phyloP scores from a whole-genome alignment of 2,113 vertebrate genomes.

The Orcinus orca region DNA sequence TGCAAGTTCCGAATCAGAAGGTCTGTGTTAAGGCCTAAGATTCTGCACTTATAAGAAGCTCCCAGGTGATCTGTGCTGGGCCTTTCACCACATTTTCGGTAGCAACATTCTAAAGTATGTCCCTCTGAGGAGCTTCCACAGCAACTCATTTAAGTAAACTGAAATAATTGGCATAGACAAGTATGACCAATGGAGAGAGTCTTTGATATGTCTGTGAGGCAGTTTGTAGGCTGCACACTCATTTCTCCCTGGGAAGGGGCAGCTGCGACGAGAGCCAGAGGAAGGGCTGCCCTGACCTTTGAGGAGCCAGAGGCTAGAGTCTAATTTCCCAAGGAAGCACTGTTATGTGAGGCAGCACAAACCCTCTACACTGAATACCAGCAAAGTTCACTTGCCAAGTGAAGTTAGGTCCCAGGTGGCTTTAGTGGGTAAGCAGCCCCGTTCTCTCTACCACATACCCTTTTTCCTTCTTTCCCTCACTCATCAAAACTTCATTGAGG shows the following conservation, averaged over 20 bases:
- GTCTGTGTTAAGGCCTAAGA: not conserved
- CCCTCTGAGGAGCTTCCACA: not conserved
- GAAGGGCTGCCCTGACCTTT: not conserved
- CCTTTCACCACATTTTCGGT: not conserved
- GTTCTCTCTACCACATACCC: not conserved
- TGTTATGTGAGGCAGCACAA: not conserved
- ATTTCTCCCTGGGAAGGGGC: not conserved
- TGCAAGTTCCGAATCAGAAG: not conserved
- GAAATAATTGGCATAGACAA: not conserved
- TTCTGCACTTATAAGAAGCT: not conserved
- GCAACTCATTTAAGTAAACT: not conserved
- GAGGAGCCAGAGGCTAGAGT: not conserved
- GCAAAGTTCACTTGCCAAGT: not conserved
- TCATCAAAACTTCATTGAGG: not conserved
- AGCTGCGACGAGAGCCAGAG: not conserved
- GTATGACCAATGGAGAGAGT: not conserved
- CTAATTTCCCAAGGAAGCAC: not conserved
- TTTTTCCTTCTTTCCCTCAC: not conserved
- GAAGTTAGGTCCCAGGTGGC: not conserved
- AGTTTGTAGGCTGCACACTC: not conserved
- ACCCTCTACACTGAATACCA: not conserved
- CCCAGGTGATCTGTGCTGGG: not conserved
- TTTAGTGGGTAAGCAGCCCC: not conserved
- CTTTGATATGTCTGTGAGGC: not conserved
- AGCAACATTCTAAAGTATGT: not conserved